Evolutionary conservation across 2,888 invertebrate genomes (phyloP).

Genomic region (Nesidiocoris tenuis): DNA sequence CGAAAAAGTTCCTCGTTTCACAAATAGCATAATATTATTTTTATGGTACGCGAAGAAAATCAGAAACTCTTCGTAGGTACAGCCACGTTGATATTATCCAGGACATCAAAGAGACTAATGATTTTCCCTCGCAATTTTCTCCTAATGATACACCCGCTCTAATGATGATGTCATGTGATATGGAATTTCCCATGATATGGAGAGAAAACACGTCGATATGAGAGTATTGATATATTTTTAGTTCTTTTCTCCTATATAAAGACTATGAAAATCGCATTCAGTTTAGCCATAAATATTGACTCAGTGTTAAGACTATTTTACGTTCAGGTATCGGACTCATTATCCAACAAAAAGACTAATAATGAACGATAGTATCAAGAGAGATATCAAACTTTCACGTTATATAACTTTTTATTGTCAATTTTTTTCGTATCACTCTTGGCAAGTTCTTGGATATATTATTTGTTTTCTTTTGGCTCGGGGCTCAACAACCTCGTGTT

Average conservation of each 20-base stretch:
- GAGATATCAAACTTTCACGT: not conserved
- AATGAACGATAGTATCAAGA: slow-evolving; percentile 19
- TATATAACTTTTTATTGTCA: not conserved
- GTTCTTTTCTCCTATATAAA: not conserved
- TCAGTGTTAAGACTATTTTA: not conserved
- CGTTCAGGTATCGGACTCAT: slow-evolving; percentile 33
- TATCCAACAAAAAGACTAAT: slow-evolving; percentile 25
- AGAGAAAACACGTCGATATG: slow-evolving; percentile 6
- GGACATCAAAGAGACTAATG: not conserved
- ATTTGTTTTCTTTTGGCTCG: not conserved
- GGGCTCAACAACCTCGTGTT: not conserved
- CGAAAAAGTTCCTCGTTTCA: not conserved
- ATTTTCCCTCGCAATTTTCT: not conserved
- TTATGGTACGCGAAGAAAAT: not conserved
- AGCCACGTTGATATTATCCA: not conserved
- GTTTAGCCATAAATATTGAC: not conserved
- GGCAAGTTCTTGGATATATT: not conserved
- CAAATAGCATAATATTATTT: not conserved
- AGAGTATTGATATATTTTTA: slow-evolving; percentile 18
- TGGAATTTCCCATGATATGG: not conserved
- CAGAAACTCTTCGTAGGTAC: not conserved
- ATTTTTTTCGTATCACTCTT: not conserved
- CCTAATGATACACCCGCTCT: not conserved
- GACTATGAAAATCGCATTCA: slow-evolving; percentile 13
- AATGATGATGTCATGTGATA: slow-evolving; percentile 5